Base-by-base conservation (phyloP, 1,140 invertebrate genomes). In the Drosophila setifemur region DNA sequence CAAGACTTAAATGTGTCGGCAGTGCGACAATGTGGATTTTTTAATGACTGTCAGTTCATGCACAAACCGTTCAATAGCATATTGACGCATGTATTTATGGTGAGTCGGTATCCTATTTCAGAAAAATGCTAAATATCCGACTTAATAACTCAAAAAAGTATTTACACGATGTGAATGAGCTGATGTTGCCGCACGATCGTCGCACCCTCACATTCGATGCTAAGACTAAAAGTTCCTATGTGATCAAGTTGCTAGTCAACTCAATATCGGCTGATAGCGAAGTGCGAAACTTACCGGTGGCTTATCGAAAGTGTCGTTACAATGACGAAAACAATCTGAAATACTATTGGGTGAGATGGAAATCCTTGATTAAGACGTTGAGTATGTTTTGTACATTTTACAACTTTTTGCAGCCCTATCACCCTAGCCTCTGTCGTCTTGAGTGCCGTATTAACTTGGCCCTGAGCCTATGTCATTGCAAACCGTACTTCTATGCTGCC, bases 251-350 rank as follows among this genome's bases (percentile, higher is more conserved):
- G 0, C 14, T 67, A 7, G 37, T 89, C 2, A 64, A 44, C 14
- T 42, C 76, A 1, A 66, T 77, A 14, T 68, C 71, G 23, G 67
- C 88, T 0, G 88, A 89, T 45, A 44, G 23, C 1, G 79, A 88
- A 21, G 88, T 89, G 9, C 37, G 68, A 6, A 71, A 86, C 29
- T 18, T 89, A 16, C 88, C 88, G 2, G 53, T 88, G 25, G 71
- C 79, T 11, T 89, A 83, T 76, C 67, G 88, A 28, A 89, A 89
- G 31, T 89, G 88, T 53, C 88, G 88, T 11, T 89, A 83, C 23
- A 25, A 8, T 2, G 50, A 86, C 18, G 88, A 89, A 40, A 79
- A 77, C 14, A 47, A 88, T 47, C 58, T 89, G 0, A 8, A 74
- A 11, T 89, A 76, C 31, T 89, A 55, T 25, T 39, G 28, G 2